Base-by-base conservation (phyloP, 1,140 invertebrate genomes). In the Leptinotarsa texana region DNA sequence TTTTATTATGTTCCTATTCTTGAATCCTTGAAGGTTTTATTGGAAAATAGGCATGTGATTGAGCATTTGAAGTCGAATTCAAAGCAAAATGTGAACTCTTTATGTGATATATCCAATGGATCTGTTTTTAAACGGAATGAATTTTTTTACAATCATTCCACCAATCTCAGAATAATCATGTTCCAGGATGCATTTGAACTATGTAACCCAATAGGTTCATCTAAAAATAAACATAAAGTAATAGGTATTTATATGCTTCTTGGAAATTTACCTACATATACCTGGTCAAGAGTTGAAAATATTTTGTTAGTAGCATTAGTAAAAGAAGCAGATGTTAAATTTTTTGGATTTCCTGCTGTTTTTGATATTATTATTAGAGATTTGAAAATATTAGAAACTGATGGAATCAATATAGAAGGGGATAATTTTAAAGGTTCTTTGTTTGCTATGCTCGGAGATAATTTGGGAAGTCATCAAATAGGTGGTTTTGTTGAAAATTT, bases 171-270 rank as follows among this genome's bases (percentile, higher is more conserved):
- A 77, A 61, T 85, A n/a, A 83, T 83, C 57, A 75, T 86, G 65
- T 86, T 80, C 76, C 81, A 85, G 80, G 82, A 84, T 74, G 63
- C 66, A 13, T 84, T 85, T 77, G 83, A 86, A 77, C 57, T 84
- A 33, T 84, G 82, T 17, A 85, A 86, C 76, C 83, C 82, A 5
- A 75, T 85, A 42, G 81, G 84, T 17, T 65, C 78, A 22, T 79
- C 81, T 17, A 79, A 75, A 80, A 80, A 74, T 24, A 85, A 83
- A 79, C 75, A 85, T 74, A 84, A 85, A 81, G 67, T 85, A 13
- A 47, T 82, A 18, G 82, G 75, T 21, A 75, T 85, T n/a, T 86
- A 85, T 75, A 75, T 83, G 75, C 80, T 68, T n/a, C 15, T 86
- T 18, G 76, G 75, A 4, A 82, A 83, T 74, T 47, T 74, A 21